Evolutionary conservation across 2,113 vertebrate genomes (phyloP).

Genomic region (Monopterus albus): DNA sequence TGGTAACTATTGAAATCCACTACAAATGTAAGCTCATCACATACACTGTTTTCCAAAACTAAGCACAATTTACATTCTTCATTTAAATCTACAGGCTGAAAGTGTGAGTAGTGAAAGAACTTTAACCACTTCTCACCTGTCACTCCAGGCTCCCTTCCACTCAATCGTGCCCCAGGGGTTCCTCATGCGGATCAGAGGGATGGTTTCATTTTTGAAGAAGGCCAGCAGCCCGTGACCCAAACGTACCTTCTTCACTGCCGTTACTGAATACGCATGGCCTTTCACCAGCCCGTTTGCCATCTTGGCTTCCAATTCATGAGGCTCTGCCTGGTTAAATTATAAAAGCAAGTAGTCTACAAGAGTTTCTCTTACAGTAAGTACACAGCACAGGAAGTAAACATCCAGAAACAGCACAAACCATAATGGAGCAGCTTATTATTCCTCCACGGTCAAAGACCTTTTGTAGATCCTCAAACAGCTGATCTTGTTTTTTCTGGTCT

Average conservation of each 20-base stretch:
- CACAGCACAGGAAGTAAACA: neutral
- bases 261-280: conserved; percentile 92
- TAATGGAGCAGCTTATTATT: conserved; percentile 92
- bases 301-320: conserved; percentile 78
- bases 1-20: too few relatives aligned
- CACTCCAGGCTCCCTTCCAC: conserved; percentile 94
- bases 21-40: too few relatives aligned
- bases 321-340: conserved; percentile 66
- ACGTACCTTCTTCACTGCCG: conserved; percentile 85
- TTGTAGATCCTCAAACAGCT: conserved; percentile 88
- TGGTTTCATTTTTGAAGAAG: conserved; percentile 86
- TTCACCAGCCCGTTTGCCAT: conserved; percentile 86
- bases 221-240: conserved; percentile 85
- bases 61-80: neutral
- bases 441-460: conserved; percentile 88
- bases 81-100: neutral
- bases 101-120: neutral
- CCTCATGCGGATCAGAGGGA: conserved; percentile 92
- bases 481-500: conserved; percentile 83
- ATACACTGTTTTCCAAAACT: neutral
- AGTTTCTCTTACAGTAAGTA: neutral
- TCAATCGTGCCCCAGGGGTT: conserved; percentile 94
- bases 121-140: conserved; percentile 82
- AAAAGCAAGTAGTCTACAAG: neutral
- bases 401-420: conserved; percentile 19